Evolutionary conservation across 1,140 invertebrate genomes (phyloP).

Genomic region (Nasonia vitripennis): DNA sequence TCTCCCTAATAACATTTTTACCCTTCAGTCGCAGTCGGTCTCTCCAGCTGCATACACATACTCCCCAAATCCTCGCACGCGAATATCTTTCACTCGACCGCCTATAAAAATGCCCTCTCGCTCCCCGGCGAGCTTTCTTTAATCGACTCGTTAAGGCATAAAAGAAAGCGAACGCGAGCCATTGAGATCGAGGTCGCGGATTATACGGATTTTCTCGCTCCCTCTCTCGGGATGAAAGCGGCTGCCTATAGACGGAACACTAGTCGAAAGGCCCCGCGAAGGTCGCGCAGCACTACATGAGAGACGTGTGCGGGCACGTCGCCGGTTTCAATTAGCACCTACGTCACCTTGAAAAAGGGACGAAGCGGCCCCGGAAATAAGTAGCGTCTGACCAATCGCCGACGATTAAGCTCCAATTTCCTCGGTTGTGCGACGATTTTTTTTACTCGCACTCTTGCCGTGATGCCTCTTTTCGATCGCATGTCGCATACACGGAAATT

Average conservation of each 20-base stretch:
- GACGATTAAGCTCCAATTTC: constrained; percentile 23
- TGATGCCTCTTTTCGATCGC: no score
- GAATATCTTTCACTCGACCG: background rate
- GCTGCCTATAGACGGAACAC: background rate
- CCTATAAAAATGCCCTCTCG: background rate
- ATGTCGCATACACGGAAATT: background rate
- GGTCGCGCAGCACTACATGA: background rate
- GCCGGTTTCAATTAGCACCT: constrained; percentile 34
- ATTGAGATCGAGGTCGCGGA: constrained; percentile 8
- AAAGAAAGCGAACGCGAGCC: background rate
- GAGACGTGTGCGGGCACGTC: background rate
- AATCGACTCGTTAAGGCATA: background rate
- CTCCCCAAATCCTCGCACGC: background rate
- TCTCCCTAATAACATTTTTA: background rate
- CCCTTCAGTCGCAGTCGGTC: background rate
- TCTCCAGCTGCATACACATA: no score
- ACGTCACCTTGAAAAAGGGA: constrained; percentile 20
- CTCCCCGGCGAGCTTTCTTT: background rate
- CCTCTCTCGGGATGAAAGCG: background rate
- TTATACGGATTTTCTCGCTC: background rate
- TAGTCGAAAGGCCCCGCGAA: background rate
- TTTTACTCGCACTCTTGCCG: background rate
- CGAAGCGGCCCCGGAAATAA: background rate
- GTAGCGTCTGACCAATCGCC: constrained; percentile 9
- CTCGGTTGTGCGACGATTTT: background rate